Base-by-base conservation (phyloP, 2,888 invertebrate species). In the Thyatira batis region DNA sequence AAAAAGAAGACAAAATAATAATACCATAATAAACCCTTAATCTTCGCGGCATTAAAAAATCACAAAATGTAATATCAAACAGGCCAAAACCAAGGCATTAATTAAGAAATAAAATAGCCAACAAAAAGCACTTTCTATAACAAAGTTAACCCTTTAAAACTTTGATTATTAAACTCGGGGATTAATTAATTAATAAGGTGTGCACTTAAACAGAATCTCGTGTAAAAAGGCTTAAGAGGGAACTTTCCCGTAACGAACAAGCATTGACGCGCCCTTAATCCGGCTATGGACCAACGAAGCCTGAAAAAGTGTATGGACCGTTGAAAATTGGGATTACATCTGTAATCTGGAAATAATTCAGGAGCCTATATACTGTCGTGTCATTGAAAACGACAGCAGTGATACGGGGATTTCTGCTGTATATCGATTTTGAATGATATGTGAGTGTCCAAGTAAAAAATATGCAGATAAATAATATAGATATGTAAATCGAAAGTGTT, bases 161-260 rank as follows among this genome's bases (percentile, higher is more conserved):
- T 83, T 76, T 69, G 62, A 74, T 76, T 78, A 77, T 69, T 65
- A 80, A 78, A 76, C 70, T 75, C 69, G 63, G 66, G 65, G 65
- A 71, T 82, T 81, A 80, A 85, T 87, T 87, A 88, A 87, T 89
- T 88, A 88, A 84, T 84, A 84, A 89, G 82, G 82, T 81, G 78
- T 73, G 79, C 79, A 85, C 81, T 84, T 80, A 82, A 78, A 78
- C 67, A 66, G 76, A 76, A 74, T 73, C 56, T 67, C 63, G 63
- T 71, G 72, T 72, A 73, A 80, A 85, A 88, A 86, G 83, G 82
- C 77, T 87, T 86, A 82, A 79, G 73, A 78, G 67, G 61, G 70
- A 87, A 89, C 82, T 88, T 89, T 71, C 58, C 71, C 63, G 65
- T 64, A 64, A 67, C 65, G 64, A 67, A 56, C 57, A 57, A 55